Conservation (phyloP, 2,113 vertebrate species). For the Triplophysa dalaica region DNA sequence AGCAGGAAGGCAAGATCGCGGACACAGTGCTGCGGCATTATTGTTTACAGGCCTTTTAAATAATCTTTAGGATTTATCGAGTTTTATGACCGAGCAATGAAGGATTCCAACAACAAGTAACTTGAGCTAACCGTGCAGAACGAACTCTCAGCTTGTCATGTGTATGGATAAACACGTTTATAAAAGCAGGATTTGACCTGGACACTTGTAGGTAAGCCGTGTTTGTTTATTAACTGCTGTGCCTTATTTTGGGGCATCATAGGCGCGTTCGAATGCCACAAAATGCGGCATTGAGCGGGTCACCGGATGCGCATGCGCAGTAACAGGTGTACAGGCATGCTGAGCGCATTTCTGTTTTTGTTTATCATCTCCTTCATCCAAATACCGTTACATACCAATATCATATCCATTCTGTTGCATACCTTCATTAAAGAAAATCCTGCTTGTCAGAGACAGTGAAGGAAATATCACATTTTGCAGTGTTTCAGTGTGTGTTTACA, state of each 20-base stretch:
- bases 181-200: constrained; percentile 3
- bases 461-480: not conserved
- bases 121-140: constrained; percentile 13
- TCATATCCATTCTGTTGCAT: not conserved
- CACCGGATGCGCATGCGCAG: constrained; percentile 38
- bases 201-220: constrained; percentile 10
- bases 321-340: constrained; percentile 45
- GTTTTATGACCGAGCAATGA: constrained; percentile 15
- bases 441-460: not conserved
- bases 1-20: not conserved
- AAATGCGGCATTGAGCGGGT: constrained; percentile 33
- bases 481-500: not conserved
- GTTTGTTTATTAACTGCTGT: not conserved
- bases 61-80: constrained; percentile 11
- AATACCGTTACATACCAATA: not conserved
- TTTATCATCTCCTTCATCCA: constrained; percentile 21
- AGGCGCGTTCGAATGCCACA: constrained; percentile 12
- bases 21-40: not conserved
- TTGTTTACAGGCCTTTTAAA: constrained; percentile 16
- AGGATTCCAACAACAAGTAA: constrained; percentile 21
- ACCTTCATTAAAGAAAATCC: not conserved
- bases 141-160: not conserved
- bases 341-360: constrained; percentile 27
- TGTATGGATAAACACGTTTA: not conserved
- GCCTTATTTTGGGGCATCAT: constrained; percentile 5